phyloP scores from a whole-genome alignment of 2,113 vertebrate species.

The Psephotus haematonotus region DNA sequence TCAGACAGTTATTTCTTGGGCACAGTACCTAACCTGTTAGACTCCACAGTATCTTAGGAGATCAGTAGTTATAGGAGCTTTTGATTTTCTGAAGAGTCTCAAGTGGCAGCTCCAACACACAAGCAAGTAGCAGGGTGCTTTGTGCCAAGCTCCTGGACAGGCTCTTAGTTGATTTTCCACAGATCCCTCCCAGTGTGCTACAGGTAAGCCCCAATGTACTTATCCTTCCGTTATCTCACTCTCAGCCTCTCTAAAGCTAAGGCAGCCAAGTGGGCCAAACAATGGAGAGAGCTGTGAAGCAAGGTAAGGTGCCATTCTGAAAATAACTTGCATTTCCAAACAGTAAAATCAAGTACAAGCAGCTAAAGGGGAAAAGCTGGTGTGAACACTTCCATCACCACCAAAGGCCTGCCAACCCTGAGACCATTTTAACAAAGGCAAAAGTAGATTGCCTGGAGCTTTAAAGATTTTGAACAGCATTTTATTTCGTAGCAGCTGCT shows the following conservation, averaged over 20 bases:
- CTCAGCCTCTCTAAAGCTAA: background rate
- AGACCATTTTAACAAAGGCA: background rate
- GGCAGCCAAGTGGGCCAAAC: background rate
- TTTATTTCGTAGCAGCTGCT: background rate
- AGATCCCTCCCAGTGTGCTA: fast-evolving
- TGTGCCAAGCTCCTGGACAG: background rate
- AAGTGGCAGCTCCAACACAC: background rate
- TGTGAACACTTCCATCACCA: fast-evolving
- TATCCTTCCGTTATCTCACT: background rate
- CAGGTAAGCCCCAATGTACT: background rate
- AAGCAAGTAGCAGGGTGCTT: background rate
- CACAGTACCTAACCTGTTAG: background rate
- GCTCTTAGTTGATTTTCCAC: background rate
- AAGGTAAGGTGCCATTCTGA: background rate
- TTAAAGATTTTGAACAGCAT: background rate
- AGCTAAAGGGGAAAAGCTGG: background rate
- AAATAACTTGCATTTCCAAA: background rate
- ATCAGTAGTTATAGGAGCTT: background rate
- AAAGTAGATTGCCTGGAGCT: background rate
- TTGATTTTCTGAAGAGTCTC: background rate
- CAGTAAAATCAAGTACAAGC: background rate
- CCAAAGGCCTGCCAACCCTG: background rate
- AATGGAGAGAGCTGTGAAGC: background rate
- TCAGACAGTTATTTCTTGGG: background rate
- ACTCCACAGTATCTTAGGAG: background rate